Base-by-base conservation (phyloP, 64 coral and sea anemone species). In the Anthopleura sola region DNA sequence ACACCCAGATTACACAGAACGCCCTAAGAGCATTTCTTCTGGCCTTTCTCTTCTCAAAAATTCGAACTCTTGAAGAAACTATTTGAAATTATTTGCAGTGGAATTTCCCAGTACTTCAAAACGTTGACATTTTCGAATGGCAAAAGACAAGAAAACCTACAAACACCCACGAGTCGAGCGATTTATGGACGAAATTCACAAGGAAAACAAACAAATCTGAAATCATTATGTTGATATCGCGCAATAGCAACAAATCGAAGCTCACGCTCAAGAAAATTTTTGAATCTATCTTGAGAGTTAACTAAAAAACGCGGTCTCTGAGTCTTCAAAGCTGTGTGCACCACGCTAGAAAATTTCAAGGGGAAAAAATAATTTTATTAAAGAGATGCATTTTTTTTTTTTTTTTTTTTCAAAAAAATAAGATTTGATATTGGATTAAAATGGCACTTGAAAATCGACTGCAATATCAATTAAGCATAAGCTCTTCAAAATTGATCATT, bases 391-490 rank as follows among this genome's bases (percentile, higher is more conserved):
- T 1, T n/a, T 29, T 66, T 24, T 29, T 16, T 28, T 71, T 26
- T 24, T 5, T 10, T 21, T 68, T 29, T 68, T 68, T 68, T 23
- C 55, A 17, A 68, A 71, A 71, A 71, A 71, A 17, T 34, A 71
- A 32, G 66, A 8, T 71, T 71, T 32, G 28, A 71, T 34, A 71
- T 13, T 26, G 23, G 6, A 66, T 77, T 77, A 36, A 77, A 77
- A 77, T 77, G 76, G 37, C 37, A 79, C 76, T 79, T 79, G 76
- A 79, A 44, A 15, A 79, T 79, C 76, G 7, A 79, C n/a, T 79
- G 36, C 24, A n/a, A 79, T 79, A 48, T 79, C 76, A 47, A 79
- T 79, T 79, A 71, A 79, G 76, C 76, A 79, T 2, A 79, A 44
- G 20, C 76, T 79, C 76, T 79, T 79, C 76, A 79, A 15, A 48